Conservation (phyloP, 2,113 vertebrate genomes). For the Catharus bicknelli region DNA sequence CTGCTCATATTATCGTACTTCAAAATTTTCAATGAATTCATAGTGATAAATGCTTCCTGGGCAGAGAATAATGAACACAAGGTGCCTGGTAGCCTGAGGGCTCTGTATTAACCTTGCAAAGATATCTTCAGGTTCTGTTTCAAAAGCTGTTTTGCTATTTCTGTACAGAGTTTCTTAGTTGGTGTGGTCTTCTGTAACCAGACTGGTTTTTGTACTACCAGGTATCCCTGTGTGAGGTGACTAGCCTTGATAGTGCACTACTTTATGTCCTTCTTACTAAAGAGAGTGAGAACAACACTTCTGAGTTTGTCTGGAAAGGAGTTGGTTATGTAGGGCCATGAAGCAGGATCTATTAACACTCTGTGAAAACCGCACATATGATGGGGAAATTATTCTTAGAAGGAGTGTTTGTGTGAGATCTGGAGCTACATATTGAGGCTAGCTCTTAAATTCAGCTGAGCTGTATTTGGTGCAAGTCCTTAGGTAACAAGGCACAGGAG, state of each 20-base stretch:
- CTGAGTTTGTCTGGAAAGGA: slow-evolving; percentile 5
- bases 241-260: neutral
- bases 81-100: neutral
- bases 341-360: neutral
- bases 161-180: neutral
- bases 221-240: neutral
- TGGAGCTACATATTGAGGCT: neutral
- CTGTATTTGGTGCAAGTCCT: slow-evolving; percentile 1
- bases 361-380: neutral
- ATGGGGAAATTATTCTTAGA: slow-evolving; percentile 39
- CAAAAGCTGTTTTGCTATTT: slow-evolving; percentile 1
- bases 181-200: neutral
- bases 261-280: neutral
- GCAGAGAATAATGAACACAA: slow-evolving; percentile 23
- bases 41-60: slow-evolving; percentile 25
- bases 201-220: neutral
- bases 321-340: neutral
- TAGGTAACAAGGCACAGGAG: neutral
- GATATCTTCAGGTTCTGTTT: neutral
- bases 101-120: neutral
- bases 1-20: neutral
- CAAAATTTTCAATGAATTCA: slow-evolving; percentile 34
- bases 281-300: neutral
- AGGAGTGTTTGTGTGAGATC: neutral
- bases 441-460: neutral